Base-by-base conservation (phyloP, 2,888 invertebrate species). In the Pristionchus fissidentatus region DNA sequence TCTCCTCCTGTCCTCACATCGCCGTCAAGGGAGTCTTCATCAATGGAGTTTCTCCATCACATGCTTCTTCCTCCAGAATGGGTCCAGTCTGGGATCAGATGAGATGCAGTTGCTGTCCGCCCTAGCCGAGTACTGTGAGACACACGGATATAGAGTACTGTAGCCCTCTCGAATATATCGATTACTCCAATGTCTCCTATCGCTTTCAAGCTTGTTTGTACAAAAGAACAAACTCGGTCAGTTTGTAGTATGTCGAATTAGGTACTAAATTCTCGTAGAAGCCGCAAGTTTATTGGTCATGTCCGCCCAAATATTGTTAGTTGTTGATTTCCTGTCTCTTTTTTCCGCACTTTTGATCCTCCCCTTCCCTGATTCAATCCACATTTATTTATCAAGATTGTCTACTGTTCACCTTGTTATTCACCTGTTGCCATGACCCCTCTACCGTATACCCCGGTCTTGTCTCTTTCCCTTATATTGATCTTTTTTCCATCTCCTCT, bases 21-120 rank as follows among this genome's bases (percentile, higher is more conserved):
- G 52, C 41, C 75, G 49, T 77, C 46, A 32, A 49, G 70, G 70
- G 70, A 3, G n/a, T 26, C 22, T 32, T 38, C 70, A 26, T 70
- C n/a, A 70, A 70, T 35, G n/a, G 43, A 13, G 7, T 10, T 3
- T 4, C 41, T 19, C 41, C 70, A 19, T 38, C n/a, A n/a, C n/a
- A n/a, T n/a, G n/a, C n/a, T n/a, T n/a, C n/a, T 26, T 0, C 8
- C 70, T 2, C 41, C 1, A 41, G 70, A 19, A 70, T 70, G 26
- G 70, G 70, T 0, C 75, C 75, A 15, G 75, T 32, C 29, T 77
- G 75, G 75, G 10, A 10, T 13, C 19, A 35, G 10, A 77, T 77
- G 52, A 46, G 75, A 46, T 77, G 75, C 75, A 77, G 49, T 19
- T 77, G 75, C 75, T 77, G 75, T 49, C 38, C 41, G 41, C 41